Percentiles rank a stretch among this genome's conserved stretches.
phyloP scores from a whole-genome alignment of 2,888 invertebrate species.

The Amphimallon solstitiale region DNA sequence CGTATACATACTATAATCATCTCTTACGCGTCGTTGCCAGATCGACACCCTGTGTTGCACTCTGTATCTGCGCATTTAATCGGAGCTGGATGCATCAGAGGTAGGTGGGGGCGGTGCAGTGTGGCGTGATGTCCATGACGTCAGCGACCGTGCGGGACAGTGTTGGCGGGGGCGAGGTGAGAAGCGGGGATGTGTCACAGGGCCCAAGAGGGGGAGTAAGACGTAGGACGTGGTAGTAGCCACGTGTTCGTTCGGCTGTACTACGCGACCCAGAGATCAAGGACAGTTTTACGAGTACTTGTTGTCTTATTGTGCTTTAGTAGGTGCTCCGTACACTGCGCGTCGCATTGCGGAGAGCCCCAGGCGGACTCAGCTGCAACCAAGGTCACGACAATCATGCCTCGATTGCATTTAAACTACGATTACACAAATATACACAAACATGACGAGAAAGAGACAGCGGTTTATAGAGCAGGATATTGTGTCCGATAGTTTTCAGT shows the following conservation, averaged over 20 bases:
- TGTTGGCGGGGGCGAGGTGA: conserved; percentile 37
- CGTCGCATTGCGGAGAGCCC: conserved; percentile 52
- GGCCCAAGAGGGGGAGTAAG: conserved; percentile 40
- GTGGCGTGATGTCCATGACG: conserved; percentile 62
- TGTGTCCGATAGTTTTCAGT: conserved; percentile 33
- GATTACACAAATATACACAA: conserved; percentile 44
- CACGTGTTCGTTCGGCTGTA: conserved; percentile 61
- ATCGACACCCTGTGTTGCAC: conserved; percentile 59
- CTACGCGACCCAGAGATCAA: conserved; percentile 65
- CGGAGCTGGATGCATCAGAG: conserved; percentile 56
- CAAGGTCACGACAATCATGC: conserved; percentile 62
- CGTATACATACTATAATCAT: conserved; percentile 62
- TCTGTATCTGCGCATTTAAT: conserved; percentile 61
- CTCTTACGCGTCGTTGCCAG: conserved; percentile 59
- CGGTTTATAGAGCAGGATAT: conserved; percentile 42
- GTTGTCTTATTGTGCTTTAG: conserved; percentile 57
- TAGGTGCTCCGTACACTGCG: conserved; percentile 57
- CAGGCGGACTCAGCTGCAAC: conserved; percentile 53
- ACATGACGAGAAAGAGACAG: conserved; percentile 47
- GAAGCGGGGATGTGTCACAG: conserved; percentile 8
- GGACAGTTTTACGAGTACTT: conserved; percentile 65
- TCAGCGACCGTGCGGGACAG: conserved; percentile 49
- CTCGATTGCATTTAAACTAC: conserved; percentile 55
- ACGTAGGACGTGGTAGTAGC: conserved; percentile 51
- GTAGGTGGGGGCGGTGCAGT: conserved; percentile 55